These are phyloP conservation scores for Argynnis bischoffii DNA, from an alignment of 2,888 invertebrate species.

Conservation along the genomic window DNA sequence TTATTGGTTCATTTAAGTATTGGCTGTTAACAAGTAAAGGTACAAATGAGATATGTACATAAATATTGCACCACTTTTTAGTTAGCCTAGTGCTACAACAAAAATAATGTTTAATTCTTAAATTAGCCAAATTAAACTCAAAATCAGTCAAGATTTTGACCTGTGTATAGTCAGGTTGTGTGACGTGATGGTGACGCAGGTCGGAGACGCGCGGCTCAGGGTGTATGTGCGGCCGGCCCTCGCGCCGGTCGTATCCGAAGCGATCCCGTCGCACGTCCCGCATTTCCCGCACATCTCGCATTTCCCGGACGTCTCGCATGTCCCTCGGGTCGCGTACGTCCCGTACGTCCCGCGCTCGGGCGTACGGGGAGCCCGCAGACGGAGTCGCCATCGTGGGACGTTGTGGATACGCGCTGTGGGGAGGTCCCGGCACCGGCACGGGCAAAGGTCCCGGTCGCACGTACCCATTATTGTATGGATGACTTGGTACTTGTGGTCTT, in stretches of 20 bases:
- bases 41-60: no score
- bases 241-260: slow-evolving; percentile 65
- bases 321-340: slow-evolving; percentile 45
- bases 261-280: slow-evolving; percentile 56
- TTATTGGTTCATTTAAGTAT: background rate
- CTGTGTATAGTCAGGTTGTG: slow-evolving; percentile 76
- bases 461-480: slow-evolving; percentile 60
- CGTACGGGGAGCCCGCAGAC: slow-evolving; percentile 50
- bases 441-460: slow-evolving; percentile 48
- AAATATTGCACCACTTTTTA: no score
- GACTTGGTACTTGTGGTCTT: slow-evolving; percentile 50
- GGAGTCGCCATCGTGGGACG: slow-evolving; percentile 49
- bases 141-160: slow-evolving; percentile 45
- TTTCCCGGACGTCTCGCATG: slow-evolving; percentile 39
- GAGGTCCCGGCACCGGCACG: slow-evolving; percentile 26
- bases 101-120: no score
- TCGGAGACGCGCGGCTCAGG: slow-evolving; percentile 44
- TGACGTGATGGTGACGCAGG: slow-evolving; percentile 50
- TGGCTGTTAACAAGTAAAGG: no score
- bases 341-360: slow-evolving; percentile 35
- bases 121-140: background rate
- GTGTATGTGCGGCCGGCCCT: slow-evolving; percentile 44
- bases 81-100: background rate
- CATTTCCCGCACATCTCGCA: slow-evolving; percentile 41
- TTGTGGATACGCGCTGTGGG: slow-evolving; percentile 37